Evolutionary conservation across 2,797 vertebrate species (phyloP).

Genomic region (Miichthys miiuy): DNA sequence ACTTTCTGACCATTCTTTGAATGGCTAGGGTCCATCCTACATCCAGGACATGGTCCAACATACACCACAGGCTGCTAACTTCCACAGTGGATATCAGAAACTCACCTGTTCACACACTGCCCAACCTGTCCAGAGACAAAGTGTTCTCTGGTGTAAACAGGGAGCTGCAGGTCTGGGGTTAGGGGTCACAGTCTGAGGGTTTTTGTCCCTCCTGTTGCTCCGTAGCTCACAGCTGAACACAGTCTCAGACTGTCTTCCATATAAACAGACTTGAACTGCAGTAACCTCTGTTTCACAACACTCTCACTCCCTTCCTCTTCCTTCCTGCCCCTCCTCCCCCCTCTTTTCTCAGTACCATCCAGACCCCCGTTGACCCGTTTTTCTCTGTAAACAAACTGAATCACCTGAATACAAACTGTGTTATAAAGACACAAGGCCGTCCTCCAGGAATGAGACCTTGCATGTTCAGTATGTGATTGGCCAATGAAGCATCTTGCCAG

Average conservation of each 20-base stretch:
- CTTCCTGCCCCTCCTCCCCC: background rate
- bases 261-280: slow-evolving; percentile 54
- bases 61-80: no score
- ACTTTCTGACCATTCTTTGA: no score
- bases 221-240: slow-evolving; percentile 23
- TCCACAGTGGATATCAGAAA: no score
- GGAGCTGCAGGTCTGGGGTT: slow-evolving; percentile 5
- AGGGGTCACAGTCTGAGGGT: background rate
- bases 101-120: background rate
- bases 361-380: background rate
- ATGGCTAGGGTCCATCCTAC: no score
- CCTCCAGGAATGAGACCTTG: no score
- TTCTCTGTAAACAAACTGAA: slow-evolving; percentile 6
- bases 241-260: slow-evolving; percentile 26
- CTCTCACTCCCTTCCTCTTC: background rate
- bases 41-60: background rate
- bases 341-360: background rate
- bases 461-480: no score
- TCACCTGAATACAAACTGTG: no score
- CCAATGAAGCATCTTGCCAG: no score
- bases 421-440: no score
- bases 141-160: slow-evolving; percentile 1
- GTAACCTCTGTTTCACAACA: slow-evolving; percentile 57
- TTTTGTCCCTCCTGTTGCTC: slow-evolving; percentile 22
- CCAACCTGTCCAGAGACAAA: background rate